Conservation (phyloP, 2,888 invertebrate genomes). For the Andricus curvator region DNA sequence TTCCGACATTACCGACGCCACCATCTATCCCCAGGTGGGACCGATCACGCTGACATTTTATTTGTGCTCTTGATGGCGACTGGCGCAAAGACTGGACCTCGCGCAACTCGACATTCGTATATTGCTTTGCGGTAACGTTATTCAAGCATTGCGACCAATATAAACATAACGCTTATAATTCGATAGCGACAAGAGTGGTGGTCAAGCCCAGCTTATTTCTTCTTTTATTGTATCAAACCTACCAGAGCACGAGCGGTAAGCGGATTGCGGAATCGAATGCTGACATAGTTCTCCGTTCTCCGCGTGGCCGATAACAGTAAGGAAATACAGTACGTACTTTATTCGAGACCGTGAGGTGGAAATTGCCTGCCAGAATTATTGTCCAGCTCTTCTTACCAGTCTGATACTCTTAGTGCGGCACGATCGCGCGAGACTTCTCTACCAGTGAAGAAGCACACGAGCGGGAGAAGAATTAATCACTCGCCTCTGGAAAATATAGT, state of each 20-base stretch:
- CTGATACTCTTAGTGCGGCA: slow-evolving; percentile 51
- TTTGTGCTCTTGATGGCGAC: slow-evolving; percentile 49
- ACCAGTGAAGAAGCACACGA: slow-evolving; percentile 51
- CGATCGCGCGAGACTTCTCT: slow-evolving; percentile 50
- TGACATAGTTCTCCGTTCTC: slow-evolving; percentile 59
- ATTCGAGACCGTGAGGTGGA: slow-evolving; percentile 50
- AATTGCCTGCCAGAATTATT: slow-evolving; percentile 58
- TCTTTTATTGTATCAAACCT: slow-evolving; percentile 48
- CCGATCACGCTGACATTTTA: slow-evolving; percentile 60
- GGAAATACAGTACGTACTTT: slow-evolving; percentile 55
- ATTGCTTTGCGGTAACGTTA: slow-evolving; percentile 27
- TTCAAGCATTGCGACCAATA: slow-evolving; percentile 38
- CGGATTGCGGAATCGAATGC: slow-evolving; percentile 60
- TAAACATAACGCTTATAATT: slow-evolving; percentile 51
- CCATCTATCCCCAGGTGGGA: slow-evolving; percentile 53
- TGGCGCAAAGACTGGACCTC: slow-evolving; percentile 47
- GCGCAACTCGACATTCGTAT: not conserved
- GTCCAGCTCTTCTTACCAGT: slow-evolving; percentile 55
- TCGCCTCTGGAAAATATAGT: slow-evolving; percentile 57
- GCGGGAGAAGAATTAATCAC: slow-evolving; percentile 56
- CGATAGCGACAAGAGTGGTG: slow-evolving; percentile 50
- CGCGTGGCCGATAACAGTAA: slow-evolving; percentile 53
- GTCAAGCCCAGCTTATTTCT: slow-evolving; percentile 50
- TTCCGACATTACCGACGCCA: slow-evolving; percentile 49
- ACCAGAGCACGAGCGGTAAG: slow-evolving; percentile 47